These are phyloP conservation scores for Amazona finschi DNA, from an alignment of 2,797 vertebrate genomes.

Conservation along the genomic window DNA sequence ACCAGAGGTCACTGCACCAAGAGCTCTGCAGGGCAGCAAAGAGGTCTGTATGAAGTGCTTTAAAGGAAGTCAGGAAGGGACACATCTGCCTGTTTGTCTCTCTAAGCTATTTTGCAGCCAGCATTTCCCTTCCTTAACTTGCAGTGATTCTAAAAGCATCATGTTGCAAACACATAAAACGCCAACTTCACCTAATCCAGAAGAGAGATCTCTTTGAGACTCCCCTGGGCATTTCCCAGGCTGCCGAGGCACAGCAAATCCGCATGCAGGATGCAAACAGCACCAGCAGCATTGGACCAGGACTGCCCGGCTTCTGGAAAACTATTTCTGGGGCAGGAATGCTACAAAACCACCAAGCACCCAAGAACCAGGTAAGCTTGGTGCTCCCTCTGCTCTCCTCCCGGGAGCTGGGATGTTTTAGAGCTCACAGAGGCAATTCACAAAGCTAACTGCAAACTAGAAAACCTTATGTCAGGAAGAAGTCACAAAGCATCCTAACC, in stretches of 20 bases:
- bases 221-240: not conserved
- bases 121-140: not conserved
- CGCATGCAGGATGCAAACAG: accelerated
- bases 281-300: accelerated
- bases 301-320: not conserved
- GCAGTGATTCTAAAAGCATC: not conserved
- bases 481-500: constrained; percentile 45
- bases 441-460: not conserved
- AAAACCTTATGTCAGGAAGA: constrained; percentile 59
- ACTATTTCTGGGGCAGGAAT: not conserved
- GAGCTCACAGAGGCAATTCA: not conserved
- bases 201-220: not conserved
- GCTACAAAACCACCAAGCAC: not conserved
- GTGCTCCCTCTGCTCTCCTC: not conserved
- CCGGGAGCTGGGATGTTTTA: not conserved
- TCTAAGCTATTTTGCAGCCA: not conserved
- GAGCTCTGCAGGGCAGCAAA: not conserved
- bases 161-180: accelerated
- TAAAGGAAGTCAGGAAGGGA: not conserved
- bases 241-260: not conserved
- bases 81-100: not conserved
- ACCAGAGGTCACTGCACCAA: not conserved
- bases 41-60: too few relatives aligned
- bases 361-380: not conserved
- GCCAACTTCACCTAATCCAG: not conserved